These are phyloP conservation scores for Aegotheles bennettii DNA, from an alignment of 2,113 vertebrate genomes.

Conservation along the genomic window DNA sequence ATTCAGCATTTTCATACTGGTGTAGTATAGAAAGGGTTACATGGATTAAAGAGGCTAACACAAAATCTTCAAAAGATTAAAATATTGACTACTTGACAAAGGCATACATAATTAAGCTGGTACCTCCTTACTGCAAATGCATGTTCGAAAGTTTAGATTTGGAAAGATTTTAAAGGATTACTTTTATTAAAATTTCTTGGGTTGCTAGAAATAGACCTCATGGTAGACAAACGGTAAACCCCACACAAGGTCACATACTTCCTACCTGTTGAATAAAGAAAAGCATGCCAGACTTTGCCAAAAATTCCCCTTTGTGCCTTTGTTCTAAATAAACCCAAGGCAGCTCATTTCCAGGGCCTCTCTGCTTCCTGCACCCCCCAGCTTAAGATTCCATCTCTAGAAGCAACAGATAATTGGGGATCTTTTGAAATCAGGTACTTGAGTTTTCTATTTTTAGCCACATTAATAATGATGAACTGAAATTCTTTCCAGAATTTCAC, in stretches of 20 bases:
- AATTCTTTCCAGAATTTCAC: conserved; percentile 72
- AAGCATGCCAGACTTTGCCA: conserved; percentile 14
- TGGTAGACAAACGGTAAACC: conserved; percentile 33
- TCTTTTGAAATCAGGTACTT: conserved; percentile 59
- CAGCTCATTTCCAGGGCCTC: conserved; percentile 58
- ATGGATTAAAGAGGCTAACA: not conserved
- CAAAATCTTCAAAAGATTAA: conserved; percentile 5
- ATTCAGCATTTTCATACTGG: not conserved
- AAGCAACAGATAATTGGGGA: conserved; percentile 69
- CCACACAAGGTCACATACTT: conserved; percentile 27
- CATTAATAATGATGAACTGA: conserved; percentile 55
- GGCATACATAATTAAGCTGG: conserved; percentile 1
- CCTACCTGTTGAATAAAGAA: conserved; percentile 68
- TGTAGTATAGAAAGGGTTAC: not conserved
- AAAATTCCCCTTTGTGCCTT: conserved; percentile 37
- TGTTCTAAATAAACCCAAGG: conserved; percentile 39
- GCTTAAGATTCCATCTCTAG: conserved; percentile 68
- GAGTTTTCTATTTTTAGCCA: conserved; percentile 61
- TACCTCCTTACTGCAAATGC: conserved; percentile 12
- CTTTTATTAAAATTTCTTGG: conserved; percentile 55
- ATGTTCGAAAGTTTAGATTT: conserved; percentile 25
- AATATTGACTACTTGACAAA: conserved; percentile 26
- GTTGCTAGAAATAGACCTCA: conserved; percentile 57
- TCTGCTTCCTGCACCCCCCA: conserved; percentile 22
- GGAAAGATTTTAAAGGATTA: conserved; percentile 40